Conservation (phyloP, 2,888 invertebrate species). For the Volucella inflata region DNA sequence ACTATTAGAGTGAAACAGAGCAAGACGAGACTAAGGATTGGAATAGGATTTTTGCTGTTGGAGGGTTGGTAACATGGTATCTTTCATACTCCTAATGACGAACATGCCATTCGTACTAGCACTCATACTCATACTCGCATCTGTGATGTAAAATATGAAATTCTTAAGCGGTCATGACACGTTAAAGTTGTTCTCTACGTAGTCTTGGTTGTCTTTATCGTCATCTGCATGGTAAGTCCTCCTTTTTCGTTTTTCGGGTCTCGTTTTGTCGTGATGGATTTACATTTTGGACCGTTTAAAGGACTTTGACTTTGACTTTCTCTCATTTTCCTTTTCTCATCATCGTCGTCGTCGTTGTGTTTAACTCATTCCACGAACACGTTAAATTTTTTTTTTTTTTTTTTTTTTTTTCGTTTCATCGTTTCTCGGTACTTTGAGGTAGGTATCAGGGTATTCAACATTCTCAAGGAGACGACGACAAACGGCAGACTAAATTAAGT, state of each 20-base stretch:
- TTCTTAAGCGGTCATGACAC: slow-evolving; percentile 50
- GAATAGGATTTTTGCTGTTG: not conserved
- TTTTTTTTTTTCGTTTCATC: slow-evolving; percentile 40
- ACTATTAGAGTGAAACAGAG: slow-evolving; percentile 44
- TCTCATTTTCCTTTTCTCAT: not conserved
- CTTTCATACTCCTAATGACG: not conserved
- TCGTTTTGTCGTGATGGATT: slow-evolving; percentile 61
- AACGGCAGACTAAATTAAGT: slow-evolving; percentile 69
- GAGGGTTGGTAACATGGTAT: not conserved
- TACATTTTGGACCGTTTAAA: slow-evolving; percentile 73
- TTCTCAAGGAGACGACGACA: slow-evolving; percentile 41
- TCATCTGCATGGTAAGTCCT: not conserved
- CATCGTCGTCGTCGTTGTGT: slow-evolving; percentile 8
- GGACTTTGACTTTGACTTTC: slow-evolving; percentile 41
- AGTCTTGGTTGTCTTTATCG: slow-evolving; percentile 22
- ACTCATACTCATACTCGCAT: too few species aligned
- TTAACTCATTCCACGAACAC: not conserved
- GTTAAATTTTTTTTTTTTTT: not conserved
- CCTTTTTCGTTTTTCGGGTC: slow-evolving; percentile 14
- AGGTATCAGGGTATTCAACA: too few species aligned
- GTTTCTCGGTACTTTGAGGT: not conserved
- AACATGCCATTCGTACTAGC: slow-evolving; percentile 34
- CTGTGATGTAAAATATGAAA: slow-evolving; percentile 71
- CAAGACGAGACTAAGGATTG: too few species aligned
- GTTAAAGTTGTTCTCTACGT: slow-evolving; percentile 59